These are phyloP conservation scores for Decapterus maruadsi DNA, from an alignment of 2,797 vertebrate species.

Conservation along the genomic window DNA sequence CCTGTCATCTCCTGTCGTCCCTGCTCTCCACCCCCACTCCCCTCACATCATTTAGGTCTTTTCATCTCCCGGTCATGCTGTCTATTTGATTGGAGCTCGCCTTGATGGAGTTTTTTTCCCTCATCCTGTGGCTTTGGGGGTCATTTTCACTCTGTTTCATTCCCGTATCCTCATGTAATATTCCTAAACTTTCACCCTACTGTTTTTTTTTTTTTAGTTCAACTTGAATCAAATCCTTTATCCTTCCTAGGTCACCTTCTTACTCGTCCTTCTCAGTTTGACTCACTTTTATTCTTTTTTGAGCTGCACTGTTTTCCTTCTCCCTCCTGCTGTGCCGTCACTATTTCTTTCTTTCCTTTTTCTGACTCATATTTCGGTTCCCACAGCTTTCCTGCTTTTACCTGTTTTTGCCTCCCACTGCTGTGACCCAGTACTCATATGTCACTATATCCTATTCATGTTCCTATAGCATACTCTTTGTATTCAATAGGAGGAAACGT, in stretches of 20 bases:
- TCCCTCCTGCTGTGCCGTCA: neutral
- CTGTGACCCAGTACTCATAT: neutral
- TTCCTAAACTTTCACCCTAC: neutral
- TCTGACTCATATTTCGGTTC: neutral
- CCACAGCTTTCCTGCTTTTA: neutral
- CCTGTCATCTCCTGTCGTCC: slow-evolving; percentile 33
- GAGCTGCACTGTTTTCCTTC: neutral
- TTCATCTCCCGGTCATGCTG: slow-evolving; percentile 55
- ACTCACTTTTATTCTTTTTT: neutral
- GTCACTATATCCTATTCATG: neutral
- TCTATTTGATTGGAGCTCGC: slow-evolving; percentile 38
- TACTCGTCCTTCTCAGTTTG: neutral
- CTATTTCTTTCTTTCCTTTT: neutral
- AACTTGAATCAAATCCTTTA: neutral
- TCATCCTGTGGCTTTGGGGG: slow-evolving; percentile 33
- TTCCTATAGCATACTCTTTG: neutral
- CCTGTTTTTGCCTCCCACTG: neutral
- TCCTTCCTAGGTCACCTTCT: neutral
- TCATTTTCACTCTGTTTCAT: slow-evolving; percentile 46
- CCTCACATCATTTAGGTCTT: slow-evolving; percentile 34
- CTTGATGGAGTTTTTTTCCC: slow-evolving; percentile 30
- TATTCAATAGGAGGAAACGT: neutral
- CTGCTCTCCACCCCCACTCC: slow-evolving; percentile 11
- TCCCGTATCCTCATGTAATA: slow-evolving; percentile 23
- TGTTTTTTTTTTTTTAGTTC: slow-evolving; percentile 9